Conservation (phyloP, 2,113 vertebrate genomes). For the Stomatorhinus ivindoensis region DNA sequence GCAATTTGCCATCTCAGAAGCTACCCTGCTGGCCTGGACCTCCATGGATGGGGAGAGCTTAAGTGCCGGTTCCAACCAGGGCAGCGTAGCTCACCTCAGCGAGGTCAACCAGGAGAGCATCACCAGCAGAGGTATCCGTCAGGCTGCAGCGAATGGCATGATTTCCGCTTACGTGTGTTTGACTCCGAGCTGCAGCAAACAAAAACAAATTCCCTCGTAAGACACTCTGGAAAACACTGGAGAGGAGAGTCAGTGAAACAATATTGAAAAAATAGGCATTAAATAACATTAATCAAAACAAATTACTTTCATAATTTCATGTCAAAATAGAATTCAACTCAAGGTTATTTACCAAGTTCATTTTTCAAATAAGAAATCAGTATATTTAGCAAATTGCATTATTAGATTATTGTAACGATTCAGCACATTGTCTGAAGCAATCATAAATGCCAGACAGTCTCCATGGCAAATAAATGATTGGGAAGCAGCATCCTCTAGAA, state of each 20-base stretch:
- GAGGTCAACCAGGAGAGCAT: slow-evolving; percentile 90
- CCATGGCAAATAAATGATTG: background rate
- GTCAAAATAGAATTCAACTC: background rate
- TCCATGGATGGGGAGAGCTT: slow-evolving; percentile 94
- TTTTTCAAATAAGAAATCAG: background rate
- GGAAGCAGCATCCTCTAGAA: background rate
- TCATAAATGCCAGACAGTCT: background rate
- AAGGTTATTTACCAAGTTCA: background rate
- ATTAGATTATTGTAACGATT: background rate
- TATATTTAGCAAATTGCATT: background rate
- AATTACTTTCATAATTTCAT: background rate
- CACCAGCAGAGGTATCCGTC: slow-evolving; percentile 61
- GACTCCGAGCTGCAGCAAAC: background rate
- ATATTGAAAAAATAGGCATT: background rate
- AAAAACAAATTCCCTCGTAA: background rate
- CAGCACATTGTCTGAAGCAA: background rate
- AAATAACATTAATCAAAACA: background rate
- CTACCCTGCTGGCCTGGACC: slow-evolving; percentile 90
- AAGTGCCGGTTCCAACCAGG: slow-evolving; percentile 87
- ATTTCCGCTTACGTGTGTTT: background rate
- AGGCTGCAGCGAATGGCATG: background rate
- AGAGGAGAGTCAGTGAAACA: background rate
- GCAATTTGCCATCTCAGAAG: slow-evolving; percentile 94
- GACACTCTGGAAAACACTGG: background rate
- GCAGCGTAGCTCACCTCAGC: slow-evolving; percentile 80